phyloP scores from a whole-genome alignment of 1,140 invertebrate species.

The Pseudoatta argentina region DNA sequence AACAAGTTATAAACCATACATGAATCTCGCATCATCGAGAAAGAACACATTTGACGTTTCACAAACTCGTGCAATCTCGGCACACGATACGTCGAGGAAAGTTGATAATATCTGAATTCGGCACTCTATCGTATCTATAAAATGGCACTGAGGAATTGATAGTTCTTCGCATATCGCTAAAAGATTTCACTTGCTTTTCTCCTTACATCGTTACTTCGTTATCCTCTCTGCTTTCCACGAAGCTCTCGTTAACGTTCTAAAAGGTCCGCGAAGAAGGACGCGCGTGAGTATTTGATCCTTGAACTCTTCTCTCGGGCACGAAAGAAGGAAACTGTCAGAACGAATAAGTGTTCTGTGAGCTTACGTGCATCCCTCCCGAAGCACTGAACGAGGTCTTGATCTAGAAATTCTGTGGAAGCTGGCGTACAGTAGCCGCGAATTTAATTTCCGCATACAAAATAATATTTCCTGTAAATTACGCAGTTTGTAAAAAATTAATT shows the following conservation, averaged over 20 bases:
- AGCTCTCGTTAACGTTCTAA: constrained; percentile 1
- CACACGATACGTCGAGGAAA: neutral
- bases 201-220: neutral
- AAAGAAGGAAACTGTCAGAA: constrained; percentile 33
- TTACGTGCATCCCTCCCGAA: constrained; percentile 1
- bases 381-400: neutral
- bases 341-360: constrained; percentile 39
- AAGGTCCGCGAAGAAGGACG: neutral
- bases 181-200: constrained; percentile 24
- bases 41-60: neutral
- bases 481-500: neutral
- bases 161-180: constrained; percentile 13
- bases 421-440: neutral
- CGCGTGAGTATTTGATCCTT: constrained; percentile 52
- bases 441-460: neutral
- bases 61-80: neutral
- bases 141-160: constrained; percentile 13
- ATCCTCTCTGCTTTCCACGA: constrained; percentile 6
- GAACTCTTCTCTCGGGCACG: constrained; percentile 13
- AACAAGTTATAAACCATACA: neutral
- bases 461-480: neutral
- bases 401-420: constrained; percentile 13
- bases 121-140: constrained; percentile 17
- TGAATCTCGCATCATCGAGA: neutral
- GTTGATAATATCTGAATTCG: constrained; percentile 28